phyloP scores from a whole-genome alignment of 1,140 invertebrate genomes.

The Drosophila mauritiana region DNA sequence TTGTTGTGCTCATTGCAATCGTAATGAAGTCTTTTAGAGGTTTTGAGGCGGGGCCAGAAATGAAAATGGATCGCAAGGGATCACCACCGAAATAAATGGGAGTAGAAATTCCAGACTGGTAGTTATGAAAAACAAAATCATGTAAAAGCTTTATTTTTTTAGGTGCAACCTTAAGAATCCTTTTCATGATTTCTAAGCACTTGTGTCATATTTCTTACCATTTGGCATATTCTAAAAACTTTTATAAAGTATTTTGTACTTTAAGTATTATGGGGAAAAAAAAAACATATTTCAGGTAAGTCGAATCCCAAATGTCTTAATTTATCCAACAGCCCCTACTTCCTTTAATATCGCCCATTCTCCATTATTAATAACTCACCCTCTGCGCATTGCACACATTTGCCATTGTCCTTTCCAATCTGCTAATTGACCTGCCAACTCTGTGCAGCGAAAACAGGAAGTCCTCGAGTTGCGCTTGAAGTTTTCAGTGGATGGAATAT shows the following conservation, averaged over 20 bases:
- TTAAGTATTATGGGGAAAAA: too few relatives aligned
- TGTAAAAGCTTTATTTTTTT: too few relatives aligned
- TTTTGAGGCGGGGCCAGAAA: conserved; percentile 52
- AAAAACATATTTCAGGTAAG: background rate
- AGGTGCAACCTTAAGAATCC: too few relatives aligned
- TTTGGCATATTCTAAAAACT: too few relatives aligned
- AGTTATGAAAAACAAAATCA: too few relatives aligned
- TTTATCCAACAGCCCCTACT: conserved; percentile 1
- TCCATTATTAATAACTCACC: conserved; percentile 16
- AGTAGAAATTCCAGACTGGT: background rate
- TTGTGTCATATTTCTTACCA: too few relatives aligned
- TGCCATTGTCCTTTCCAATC: conserved; percentile 1
- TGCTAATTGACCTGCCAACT: conserved; percentile 29
- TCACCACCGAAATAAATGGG: background rate
- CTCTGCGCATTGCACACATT: background rate
- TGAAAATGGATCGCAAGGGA: conserved; percentile 27
- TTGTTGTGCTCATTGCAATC: conserved; percentile 44
- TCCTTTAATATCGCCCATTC: conserved; percentile 5
- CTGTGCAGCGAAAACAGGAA: conserved; percentile 25
- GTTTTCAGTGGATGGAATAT: background rate
- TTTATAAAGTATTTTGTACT: too few relatives aligned
- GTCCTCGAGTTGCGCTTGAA: conserved; percentile 14
- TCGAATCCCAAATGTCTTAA: conserved; percentile 1
- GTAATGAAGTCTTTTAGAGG: conserved; percentile 8
- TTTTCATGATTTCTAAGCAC: too few relatives aligned